Base-by-base conservation (phyloP, 2,888 invertebrate genomes). In the Chaitophorus viminalis region DNA sequence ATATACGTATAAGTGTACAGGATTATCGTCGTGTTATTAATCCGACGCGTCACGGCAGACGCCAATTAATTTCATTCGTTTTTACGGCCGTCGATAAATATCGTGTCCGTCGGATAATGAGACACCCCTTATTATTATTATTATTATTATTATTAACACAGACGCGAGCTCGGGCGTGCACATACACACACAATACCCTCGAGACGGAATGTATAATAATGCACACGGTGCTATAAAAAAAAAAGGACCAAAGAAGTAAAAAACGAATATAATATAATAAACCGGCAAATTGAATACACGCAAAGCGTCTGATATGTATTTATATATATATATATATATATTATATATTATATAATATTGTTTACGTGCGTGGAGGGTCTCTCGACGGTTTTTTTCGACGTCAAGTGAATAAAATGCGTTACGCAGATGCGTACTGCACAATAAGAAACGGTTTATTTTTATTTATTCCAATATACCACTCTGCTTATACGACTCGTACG, bases 71-170 rank as follows among this genome's bases (percentile, higher is more conserved):
- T 85, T 85, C 68, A 68, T 84, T 84, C 39, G 76, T 83, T 83
- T 75, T 84, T 84, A 84, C 84, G 84, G 84, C 76, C 84, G 76
- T 52, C 84, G 76, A 84, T 84, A 84, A 84, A 84, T 84, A 76
- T 84, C 46, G 65, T 68, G 76, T 84, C 68, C 76, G 68, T 25
- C 76, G 84, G 76, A 84, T 77, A 77, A 84, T 83, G 83, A 83
- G 83, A 83, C 83, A 75, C 74, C 83, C 83, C 83, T 60, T 29
- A n/a, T 78, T 78, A 54, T 78, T 60, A 25, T 78, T 78, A 33
- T 76, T 76, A 46, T 78, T 60, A 11, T 77, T 65, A 17, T n/a
- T n/a, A 29, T 21, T 21, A 29, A 25, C n/a, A n/a, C 36, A 11
- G 39, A 39, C 9, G 11, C 39, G 39, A 3, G 54, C 18, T 18